Conservation (phyloP, 2,797 vertebrate species). For the Peromyscus eremicus region DNA sequence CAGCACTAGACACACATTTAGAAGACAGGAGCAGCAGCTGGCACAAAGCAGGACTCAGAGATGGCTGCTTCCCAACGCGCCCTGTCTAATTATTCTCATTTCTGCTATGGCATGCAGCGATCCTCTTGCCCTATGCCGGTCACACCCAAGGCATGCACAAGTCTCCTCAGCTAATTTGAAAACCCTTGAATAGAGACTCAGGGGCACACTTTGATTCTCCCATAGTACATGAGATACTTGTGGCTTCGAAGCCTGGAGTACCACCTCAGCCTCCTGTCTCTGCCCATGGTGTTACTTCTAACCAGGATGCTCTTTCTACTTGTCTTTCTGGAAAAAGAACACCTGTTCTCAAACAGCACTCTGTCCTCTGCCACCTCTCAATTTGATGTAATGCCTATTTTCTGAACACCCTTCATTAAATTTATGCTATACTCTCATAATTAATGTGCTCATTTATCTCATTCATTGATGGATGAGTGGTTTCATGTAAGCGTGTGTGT, state of each 20-base stretch:
- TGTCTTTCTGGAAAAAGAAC: background rate
- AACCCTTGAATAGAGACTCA: background rate
- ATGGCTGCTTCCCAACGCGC: background rate
- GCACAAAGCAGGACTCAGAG: background rate
- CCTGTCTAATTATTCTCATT: background rate
- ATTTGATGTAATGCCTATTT: slow-evolving; percentile 33
- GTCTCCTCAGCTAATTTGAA: background rate
- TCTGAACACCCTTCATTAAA: slow-evolving; percentile 16
- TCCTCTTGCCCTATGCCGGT: background rate
- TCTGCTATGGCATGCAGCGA: background rate
- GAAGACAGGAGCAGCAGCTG: background rate
- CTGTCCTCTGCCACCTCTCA: background rate
- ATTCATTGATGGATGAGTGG: background rate
- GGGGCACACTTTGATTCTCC: background rate
- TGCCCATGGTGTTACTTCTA: background rate
- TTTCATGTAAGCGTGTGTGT: background rate
- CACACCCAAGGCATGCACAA: background rate
- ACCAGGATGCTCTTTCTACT: background rate
- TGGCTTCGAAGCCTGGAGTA: background rate
- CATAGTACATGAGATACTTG: background rate
- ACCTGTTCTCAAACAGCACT: background rate
- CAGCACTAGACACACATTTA: background rate
- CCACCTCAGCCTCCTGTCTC: background rate
- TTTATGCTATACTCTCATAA: background rate
- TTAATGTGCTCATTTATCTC: slow-evolving; percentile 19